A percentile compares a stretch with the other conserved stretches of the same genome.
Conservation (phyloP, 2,888 invertebrate genomes). For the Agonopterix heracliana region DNA sequence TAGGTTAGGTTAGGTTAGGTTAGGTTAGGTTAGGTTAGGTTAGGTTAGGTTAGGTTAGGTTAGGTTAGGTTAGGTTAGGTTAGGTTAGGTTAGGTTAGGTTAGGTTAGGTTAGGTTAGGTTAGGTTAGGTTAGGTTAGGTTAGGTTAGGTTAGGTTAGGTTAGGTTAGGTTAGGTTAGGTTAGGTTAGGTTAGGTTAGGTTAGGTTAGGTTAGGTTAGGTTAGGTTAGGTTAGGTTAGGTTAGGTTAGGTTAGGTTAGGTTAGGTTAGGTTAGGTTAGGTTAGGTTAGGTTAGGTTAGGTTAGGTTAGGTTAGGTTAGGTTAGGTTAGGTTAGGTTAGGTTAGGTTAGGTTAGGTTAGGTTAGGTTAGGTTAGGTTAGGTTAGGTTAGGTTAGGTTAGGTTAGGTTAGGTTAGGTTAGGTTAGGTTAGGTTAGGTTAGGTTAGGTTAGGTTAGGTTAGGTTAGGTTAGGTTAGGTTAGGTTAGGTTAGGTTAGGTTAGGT, state of each 20-base stretch:
- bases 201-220: constrained; percentile 6
- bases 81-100: constrained; percentile 12
- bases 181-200: constrained; percentile 12
- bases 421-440: not conserved
- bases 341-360: constrained; percentile 7
- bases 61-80: constrained; percentile 13
- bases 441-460: not conserved
- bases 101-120: constrained; percentile 12
- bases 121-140: constrained; percentile 15
- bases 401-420: not conserved
- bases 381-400: not conserved
- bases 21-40: constrained; percentile 13
- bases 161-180: constrained; percentile 7
- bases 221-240: constrained; percentile 9
- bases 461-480: not conserved
- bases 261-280: constrained; percentile 16
- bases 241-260: constrained; percentile 14
- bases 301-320: constrained; percentile 15
- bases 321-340: constrained; percentile 14
- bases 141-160: constrained; percentile 14
- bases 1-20: constrained; percentile 14
- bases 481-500: not conserved
- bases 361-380: not conserved
- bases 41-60: constrained; percentile 14
- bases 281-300: constrained; percentile 17